phyloP scores from a whole-genome alignment of 2,888 invertebrate species.

The Caenorhabditis japonica region DNA sequence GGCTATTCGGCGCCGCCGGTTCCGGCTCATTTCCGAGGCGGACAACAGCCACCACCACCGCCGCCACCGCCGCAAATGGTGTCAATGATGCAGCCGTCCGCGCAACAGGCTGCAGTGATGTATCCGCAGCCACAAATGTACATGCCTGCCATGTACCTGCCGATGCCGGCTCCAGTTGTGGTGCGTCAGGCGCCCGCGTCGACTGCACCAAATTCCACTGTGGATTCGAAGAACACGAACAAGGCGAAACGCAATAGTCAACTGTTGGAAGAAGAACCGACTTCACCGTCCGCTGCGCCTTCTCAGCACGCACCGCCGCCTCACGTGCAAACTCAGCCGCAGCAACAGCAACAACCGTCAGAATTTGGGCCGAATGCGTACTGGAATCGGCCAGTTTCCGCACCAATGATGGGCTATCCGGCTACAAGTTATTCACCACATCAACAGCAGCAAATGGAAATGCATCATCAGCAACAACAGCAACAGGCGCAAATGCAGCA shows the following conservation, averaged over 20 bases:
- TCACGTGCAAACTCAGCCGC: background rate
- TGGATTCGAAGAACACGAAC: background rate
- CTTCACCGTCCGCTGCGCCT: background rate
- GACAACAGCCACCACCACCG: slow-evolving; percentile 6
- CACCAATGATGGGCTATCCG: background rate
- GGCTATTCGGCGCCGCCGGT: background rate
- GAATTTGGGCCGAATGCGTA: slow-evolving; percentile 23
- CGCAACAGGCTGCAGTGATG: slow-evolving; percentile 1
- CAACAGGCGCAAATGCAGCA: slow-evolving; percentile 2
- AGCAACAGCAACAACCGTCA: background rate
- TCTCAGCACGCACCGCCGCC: slow-evolving; percentile 3
- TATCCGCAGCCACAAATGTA: background rate
- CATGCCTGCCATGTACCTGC: slow-evolving; percentile 7
- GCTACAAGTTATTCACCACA: background rate
- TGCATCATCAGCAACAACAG: slow-evolving; percentile 15
- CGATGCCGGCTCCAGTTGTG: slow-evolving; percentile 26
- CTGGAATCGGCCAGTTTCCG: background rate
- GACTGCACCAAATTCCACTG: background rate
- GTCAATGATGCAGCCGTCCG: background rate
- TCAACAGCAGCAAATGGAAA: slow-evolving; percentile 16
- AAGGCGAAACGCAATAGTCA: slow-evolving; percentile 31
- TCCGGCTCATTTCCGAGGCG: too few relatives aligned
- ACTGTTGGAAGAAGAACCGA: background rate
- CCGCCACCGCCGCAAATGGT: background rate
- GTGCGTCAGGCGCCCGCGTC: background rate